phyloP scores from a whole-genome alignment of 2,113 vertebrate species.

The Stigmatopora argus region DNA sequence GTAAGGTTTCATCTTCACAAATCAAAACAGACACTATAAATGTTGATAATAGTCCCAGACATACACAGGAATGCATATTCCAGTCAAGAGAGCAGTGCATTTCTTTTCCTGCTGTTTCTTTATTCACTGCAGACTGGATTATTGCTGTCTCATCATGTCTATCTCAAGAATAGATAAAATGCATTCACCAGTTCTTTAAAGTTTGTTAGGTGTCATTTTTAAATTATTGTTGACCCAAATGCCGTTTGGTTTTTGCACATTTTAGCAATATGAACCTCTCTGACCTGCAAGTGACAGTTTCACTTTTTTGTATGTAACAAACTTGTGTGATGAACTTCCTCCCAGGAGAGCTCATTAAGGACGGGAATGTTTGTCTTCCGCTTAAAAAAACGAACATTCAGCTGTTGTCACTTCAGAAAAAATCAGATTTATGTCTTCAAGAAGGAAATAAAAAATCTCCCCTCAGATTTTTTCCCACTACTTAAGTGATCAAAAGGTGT shows the following conservation, averaged over 20 bases:
- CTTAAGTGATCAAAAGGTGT: not conserved
- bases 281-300: constrained; percentile 63
- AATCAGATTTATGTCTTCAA: constrained; percentile 54
- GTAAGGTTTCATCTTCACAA: not conserved
- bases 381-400: constrained; percentile 67
- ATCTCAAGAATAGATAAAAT: constrained; percentile 36
- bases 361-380: constrained; percentile 68
- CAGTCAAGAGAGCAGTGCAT: not conserved
- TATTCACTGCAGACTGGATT: constrained; percentile 43
- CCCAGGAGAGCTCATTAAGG: constrained; percentile 67
- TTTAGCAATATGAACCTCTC: constrained; percentile 63
- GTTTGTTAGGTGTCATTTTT: constrained; percentile 38
- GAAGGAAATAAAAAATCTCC: constrained; percentile 28
- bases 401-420: constrained; percentile 53
- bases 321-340: constrained; percentile 67
- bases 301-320: constrained; percentile 56
- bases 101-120: constrained; percentile 7
- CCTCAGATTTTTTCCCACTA: constrained; percentile 46
- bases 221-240: constrained; percentile 56
- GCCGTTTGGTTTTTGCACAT: constrained; percentile 45
- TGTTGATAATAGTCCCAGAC: not conserved
- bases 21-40: constrained; percentile 8
- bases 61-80: not conserved
- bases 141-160: constrained; percentile 26
- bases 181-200: constrained; percentile 18